These are phyloP conservation scores for Numenius arquata DNA, from an alignment of 2,113 vertebrate genomes.

Conservation along the genomic window DNA sequence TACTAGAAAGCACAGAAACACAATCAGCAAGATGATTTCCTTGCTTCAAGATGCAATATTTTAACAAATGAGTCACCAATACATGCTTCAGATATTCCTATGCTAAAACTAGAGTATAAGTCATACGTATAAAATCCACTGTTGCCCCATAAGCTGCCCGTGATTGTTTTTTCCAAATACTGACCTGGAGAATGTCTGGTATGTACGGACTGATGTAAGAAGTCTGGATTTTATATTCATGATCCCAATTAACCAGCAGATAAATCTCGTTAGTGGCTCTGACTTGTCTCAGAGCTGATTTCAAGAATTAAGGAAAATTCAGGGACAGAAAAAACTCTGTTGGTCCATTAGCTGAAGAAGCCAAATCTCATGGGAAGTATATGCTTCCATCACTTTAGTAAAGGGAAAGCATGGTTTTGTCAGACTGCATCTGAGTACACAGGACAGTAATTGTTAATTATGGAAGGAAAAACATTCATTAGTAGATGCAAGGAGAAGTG, in stretches of 20 bases:
- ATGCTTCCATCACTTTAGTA: neutral
- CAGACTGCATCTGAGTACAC: neutral
- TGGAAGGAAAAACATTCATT: neutral
- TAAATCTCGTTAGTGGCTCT: neutral
- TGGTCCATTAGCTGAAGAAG: neutral
- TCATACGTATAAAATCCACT: constrained; percentile 20
- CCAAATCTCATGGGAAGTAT: neutral
- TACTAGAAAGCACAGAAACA: constrained; percentile 17
- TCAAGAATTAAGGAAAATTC: neutral
- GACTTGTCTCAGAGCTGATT: neutral
- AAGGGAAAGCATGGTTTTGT: neutral
- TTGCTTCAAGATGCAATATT: constrained; percentile 12
- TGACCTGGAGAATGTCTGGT: constrained; percentile 36
- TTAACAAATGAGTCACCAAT: constrained; percentile 20
- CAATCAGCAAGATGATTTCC: neutral
- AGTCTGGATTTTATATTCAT: constrained; percentile 21
- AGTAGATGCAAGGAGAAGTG: neutral
- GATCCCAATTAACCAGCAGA: neutral
- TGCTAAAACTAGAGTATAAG: constrained; percentile 1
- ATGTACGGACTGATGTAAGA: constrained; percentile 27
- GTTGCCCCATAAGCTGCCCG: neutral
- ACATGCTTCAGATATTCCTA: constrained; percentile 16
- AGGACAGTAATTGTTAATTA: neutral
- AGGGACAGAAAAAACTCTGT: neutral
- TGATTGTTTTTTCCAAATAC: neutral